Conservation (phyloP, 2,797 vertebrate genomes). For the Erpetoichthys calabaricus region DNA sequence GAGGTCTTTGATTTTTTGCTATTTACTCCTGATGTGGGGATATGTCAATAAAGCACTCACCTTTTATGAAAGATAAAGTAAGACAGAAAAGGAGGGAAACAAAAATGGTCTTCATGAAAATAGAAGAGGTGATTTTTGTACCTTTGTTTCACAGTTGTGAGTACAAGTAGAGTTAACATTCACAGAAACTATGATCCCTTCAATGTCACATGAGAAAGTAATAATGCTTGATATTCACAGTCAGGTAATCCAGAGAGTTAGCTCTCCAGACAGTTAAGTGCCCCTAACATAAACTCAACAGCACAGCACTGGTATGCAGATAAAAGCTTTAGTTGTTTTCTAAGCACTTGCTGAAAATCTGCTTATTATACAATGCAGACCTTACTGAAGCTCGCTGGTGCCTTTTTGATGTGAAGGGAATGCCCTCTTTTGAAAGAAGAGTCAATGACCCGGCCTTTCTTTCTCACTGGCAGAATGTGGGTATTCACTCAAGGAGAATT, state of each 20-base stretch:
- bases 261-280: slow-evolving; percentile 39
- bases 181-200: background rate
- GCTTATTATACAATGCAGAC: slow-evolving; percentile 32
- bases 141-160: too few relatives aligned
- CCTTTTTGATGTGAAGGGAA: slow-evolving; percentile 30
- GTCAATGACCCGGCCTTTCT: slow-evolving; percentile 16
- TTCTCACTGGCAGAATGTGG: slow-evolving; percentile 16
- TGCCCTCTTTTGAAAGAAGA: slow-evolving; percentile 3
- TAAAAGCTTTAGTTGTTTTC: slow-evolving; percentile 51
- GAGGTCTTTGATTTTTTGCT: too few relatives aligned
- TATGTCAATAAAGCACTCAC: too few relatives aligned
- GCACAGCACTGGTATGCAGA: slow-evolving; percentile 25
- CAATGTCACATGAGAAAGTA: slow-evolving; percentile 28
- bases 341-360: slow-evolving; percentile 26
- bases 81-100: too few relatives aligned
- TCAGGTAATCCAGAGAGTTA: slow-evolving; percentile 36
- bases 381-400: slow-evolving; percentile 20
- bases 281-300: slow-evolving; percentile 44
- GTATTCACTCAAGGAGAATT: slow-evolving; percentile 16
- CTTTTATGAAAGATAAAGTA: too few relatives aligned
- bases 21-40: too few relatives aligned
- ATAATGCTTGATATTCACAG: slow-evolving; percentile 33
- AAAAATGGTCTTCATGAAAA: too few relatives aligned
- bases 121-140: too few relatives aligned
- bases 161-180: too few relatives aligned